Base-by-base conservation (phyloP, 2,888 invertebrate genomes). In the Caenorhabditis uteleia region DNA sequence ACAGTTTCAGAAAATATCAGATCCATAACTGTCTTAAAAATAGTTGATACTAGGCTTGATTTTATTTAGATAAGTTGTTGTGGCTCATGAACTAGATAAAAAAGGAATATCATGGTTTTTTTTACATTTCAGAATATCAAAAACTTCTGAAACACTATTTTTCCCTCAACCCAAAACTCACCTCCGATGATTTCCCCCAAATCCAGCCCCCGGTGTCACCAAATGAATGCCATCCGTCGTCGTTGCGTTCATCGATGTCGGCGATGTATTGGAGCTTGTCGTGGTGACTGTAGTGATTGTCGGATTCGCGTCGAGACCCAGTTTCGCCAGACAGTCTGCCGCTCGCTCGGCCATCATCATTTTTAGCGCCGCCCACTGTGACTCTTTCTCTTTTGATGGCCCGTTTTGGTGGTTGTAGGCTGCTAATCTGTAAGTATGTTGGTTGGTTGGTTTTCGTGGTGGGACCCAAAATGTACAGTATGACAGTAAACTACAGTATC, bases 341-440 rank as follows among this genome's bases (percentile, higher is more conserved):
- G 82, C 80, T 36, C 81, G 65, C 68, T 81, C 81, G 10, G 81
- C 78, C 81, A 81, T 81, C 60, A 81, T 80, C 79, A 81, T 81
- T 55, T 80, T 80, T 55, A 80, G 75, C 16, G 80, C 78, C 45
- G 68, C 70, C 79, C 79, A 79, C 80, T 79, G 79, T 44, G 77
- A 74, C 50, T 78, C 78, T 62, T 77, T 72, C 54, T 61, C 59
- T 45, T 68, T 79, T 6, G 77, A 73, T 16, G 70, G 54, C 38
- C 58, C 60, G 55, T 58, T 51, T 18, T 25, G 26, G 38, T 55
- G 54, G 51, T 46, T 54, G 42, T 47, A 50, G 33, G 57, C 67
- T 20, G 70, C 70, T 34, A 64, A 57, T 54, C 70, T 70, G 64
- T 39, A 68, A 61, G 6, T 25, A 23, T 53, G 42, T n/a, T n/a